phyloP scores from a whole-genome alignment of 2,888 invertebrate genomes.

The Leptothorax acervorum region DNA sequence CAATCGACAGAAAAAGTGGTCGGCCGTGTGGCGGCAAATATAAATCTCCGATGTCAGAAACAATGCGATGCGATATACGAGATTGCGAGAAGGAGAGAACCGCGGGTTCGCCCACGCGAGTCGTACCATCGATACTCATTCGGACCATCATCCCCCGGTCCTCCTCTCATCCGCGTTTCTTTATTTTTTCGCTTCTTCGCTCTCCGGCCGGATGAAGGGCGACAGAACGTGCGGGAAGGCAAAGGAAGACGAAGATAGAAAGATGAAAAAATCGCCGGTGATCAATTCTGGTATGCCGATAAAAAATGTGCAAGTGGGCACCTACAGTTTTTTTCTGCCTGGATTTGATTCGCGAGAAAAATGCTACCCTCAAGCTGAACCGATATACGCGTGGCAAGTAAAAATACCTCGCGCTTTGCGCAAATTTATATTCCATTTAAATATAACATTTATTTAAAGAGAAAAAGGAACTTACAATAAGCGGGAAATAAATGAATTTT shows the following conservation, averaged over 20 bases:
- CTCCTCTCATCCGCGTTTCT: slow-evolving; percentile 16
- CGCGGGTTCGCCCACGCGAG: slow-evolving; percentile 75
- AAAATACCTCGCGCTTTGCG: slow-evolving; percentile 58
- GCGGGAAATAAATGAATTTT: background rate
- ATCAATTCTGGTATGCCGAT: slow-evolving; percentile 69
- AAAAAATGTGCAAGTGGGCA: slow-evolving; percentile 61
- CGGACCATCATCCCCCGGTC: slow-evolving; percentile 34
- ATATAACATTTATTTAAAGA: background rate
- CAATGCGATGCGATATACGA: slow-evolving; percentile 76
- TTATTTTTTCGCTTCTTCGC: slow-evolving; percentile 32
- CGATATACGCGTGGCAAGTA: slow-evolving; percentile 53
- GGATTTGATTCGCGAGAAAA: slow-evolving; percentile 64
- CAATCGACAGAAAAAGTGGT: slow-evolving; percentile 79
- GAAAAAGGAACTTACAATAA: background rate
- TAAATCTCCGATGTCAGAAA: slow-evolving; percentile 80
- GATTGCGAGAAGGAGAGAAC: slow-evolving; percentile 72
- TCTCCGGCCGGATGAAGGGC: slow-evolving; percentile 1
- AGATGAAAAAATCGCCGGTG: slow-evolving; percentile 66
- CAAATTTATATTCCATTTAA: slow-evolving; percentile 38
- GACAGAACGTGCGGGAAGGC: background rate
- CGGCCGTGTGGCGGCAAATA: slow-evolving; percentile 75
- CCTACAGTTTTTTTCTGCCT: slow-evolving; percentile 30
- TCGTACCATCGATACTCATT: slow-evolving; percentile 72
- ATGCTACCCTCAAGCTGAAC: slow-evolving; percentile 56
- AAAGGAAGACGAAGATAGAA: background rate